Evolutionary conservation across 2,888 invertebrate genomes (phyloP).

Genomic region (Osedax frankpressi): DNA sequence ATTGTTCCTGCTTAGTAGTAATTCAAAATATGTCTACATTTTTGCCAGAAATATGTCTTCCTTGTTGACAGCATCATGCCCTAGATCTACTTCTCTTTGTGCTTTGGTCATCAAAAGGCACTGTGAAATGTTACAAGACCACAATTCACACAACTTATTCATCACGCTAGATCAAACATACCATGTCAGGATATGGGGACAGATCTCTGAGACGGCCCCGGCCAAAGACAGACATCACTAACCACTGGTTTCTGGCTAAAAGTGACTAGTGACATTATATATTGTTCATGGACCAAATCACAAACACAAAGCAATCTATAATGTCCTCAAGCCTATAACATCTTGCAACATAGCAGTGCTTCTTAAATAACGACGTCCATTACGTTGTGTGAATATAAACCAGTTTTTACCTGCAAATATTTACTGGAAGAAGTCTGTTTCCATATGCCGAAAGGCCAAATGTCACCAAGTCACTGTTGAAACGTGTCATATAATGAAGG

Average conservation of each 20-base stretch:
- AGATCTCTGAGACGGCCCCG: neutral
- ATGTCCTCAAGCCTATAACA: neutral
- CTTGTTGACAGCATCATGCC: neutral
- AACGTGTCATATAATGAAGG: neutral
- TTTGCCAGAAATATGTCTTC: slow-evolving; percentile 6
- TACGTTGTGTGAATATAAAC: slow-evolving; percentile 1
- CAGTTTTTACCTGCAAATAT: slow-evolving; percentile 4
- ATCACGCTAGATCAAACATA: neutral
- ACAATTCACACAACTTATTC: neutral
- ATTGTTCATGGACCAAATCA: slow-evolving; percentile 6
- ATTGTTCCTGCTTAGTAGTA: neutral
- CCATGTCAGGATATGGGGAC: neutral
- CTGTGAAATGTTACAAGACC: neutral
- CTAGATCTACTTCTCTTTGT: neutral
- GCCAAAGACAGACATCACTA: neutral
- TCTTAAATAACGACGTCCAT: neutral
- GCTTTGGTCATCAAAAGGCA: neutral
- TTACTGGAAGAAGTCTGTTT: neutral
- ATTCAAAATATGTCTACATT: neutral
- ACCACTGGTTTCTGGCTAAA: neutral
- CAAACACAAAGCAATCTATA: slow-evolving; percentile 6
- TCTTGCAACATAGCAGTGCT: slow-evolving; percentile 1
- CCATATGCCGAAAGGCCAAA: neutral
- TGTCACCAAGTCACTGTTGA: slow-evolving; percentile 3
- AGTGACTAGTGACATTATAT: neutral